Evolutionary conservation across 1,140 invertebrate genomes (phyloP), one percentile per base, ranked within the genome.

Genomic region (Pomacea maculata): DNA sequence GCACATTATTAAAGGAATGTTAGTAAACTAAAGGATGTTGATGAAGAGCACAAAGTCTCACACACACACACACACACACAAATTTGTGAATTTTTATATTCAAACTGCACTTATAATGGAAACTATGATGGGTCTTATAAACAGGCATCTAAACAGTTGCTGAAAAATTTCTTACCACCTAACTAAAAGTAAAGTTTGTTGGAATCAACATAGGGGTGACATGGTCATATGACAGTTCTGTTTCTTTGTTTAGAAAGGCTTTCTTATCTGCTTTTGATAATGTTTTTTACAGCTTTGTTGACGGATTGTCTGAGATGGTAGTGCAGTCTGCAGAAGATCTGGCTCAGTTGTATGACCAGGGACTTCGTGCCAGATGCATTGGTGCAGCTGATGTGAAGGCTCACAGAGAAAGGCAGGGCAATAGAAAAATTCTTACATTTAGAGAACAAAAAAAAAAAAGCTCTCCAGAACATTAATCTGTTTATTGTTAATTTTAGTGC

Each of bases 221-320:
- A n/a, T 25, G 25, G 25, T 25, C 25, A 25, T 25, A 25, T 25
- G 25, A 25, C 25, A 25, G 25, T 15, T 71, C 17, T 71, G 19
- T 71, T 25, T 25, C 1, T 71, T 19, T 71, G 19, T 71, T 19
- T 19, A 29, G 14, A 34, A n/a, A 29, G 14, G 70, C 4, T 15
- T 29, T 15, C 8, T 19, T n/a, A 34, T 1, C 14, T n/a, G 70
- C 25, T 25, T 45, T 19, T 73, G 71, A 34, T 34, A 25, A 73
- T 19, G 19, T 73, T 52, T 76, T 64, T 81, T 82, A 9, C 78
- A 90, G 88, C 55, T 89, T 85, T 81, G 85, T 90, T 55, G 89
- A 90, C 82, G 88, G 88, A 45, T 81, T 90, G 63, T 89, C 88
- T n/a, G 89, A 90, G 79, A 80, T 90, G 80, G 85, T 90, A 10